These are phyloP conservation scores for Gnathonemus echidnorhynchus DNA, from an alignment of 2,113 vertebrate species.

Conservation along the genomic window DNA sequence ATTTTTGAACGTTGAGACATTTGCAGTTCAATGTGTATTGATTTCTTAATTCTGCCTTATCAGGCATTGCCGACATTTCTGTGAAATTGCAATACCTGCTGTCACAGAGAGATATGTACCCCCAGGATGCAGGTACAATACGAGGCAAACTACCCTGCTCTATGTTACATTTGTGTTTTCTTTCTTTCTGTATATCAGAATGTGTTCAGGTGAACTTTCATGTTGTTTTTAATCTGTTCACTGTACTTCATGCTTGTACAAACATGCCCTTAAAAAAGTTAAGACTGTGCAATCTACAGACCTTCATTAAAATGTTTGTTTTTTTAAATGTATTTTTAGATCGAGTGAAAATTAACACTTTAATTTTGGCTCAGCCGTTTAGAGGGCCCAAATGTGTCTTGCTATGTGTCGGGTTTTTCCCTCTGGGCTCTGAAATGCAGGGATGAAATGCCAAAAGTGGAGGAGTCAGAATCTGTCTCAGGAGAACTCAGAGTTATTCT, in stretches of 20 bases:
- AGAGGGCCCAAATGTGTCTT: neutral
- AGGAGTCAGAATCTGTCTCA: neutral
- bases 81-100: neutral
- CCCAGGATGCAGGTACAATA: neutral
- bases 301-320: neutral
- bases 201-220: neutral
- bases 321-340: neutral
- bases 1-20: neutral
- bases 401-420: neutral
- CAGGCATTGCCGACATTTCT: neutral
- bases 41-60: neutral
- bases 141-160: neutral
- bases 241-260: neutral
- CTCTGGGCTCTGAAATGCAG: neutral
- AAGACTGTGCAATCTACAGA: neutral
- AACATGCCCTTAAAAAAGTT: neutral
- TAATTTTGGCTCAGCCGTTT: neutral
- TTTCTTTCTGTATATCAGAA: neutral
- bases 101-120: neutral
- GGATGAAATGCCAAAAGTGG: neutral
- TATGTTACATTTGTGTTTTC: neutral
- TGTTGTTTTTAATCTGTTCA: neutral
- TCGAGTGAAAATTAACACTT: neutral
- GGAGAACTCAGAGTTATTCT: neutral
- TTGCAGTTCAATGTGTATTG: neutral